Evolutionary conservation across 92 coral and sea anemone genomes (phyloP), one percentile per base, ranked within the genome.

Genomic region (Phenganax subtilis): DNA sequence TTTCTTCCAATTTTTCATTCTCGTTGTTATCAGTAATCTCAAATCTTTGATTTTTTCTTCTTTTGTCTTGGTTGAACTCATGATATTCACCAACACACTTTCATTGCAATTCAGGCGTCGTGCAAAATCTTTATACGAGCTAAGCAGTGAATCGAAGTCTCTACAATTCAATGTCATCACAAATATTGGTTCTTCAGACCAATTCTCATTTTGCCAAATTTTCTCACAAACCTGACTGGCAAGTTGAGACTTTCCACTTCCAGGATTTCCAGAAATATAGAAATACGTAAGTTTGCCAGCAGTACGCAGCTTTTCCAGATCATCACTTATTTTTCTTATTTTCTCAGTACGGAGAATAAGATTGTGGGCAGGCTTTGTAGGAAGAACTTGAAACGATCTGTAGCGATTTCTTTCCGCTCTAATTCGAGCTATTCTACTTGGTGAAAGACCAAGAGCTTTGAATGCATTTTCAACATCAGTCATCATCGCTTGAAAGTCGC

Each of bases 331-430:
- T 54, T 56, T 54, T 7, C 3, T 3, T n/a, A 77, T 51, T 10
- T 56, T 51, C 0, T 25, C 68, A 16, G 56, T 0, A 6, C 82
- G 66, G 54, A 25, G 17, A 29, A 77, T n/a, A 51, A 77, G 54
- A 25, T 77, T 54, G 47, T 77, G 82, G 16, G 82, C 47, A 55
- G 82, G 82, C 0, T 12, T 10, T 6, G 70, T 0, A 14, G 82
- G 82, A 56, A 77, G 68, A 11, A 77, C 70, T 31, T 62, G 8
- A 44, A 77, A 77, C 60, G 82, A 55, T 17, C 7, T 9, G 14
- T 15, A 54, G 31, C 11, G 66, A n/a, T 29, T 77, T 55, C 53
- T 16, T 16, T 72, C 54, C 77, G 20, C 52, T 8, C 56, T 72
- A 12, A 72, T 72, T 72, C 12, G 10, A 30, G 7, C 10, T 7